Percentiles rank a stretch among this genome's conserved stretches.
phyloP scores from a whole-genome alignment of 2,113 vertebrate species.

The Erythrocercus mccallii region DNA sequence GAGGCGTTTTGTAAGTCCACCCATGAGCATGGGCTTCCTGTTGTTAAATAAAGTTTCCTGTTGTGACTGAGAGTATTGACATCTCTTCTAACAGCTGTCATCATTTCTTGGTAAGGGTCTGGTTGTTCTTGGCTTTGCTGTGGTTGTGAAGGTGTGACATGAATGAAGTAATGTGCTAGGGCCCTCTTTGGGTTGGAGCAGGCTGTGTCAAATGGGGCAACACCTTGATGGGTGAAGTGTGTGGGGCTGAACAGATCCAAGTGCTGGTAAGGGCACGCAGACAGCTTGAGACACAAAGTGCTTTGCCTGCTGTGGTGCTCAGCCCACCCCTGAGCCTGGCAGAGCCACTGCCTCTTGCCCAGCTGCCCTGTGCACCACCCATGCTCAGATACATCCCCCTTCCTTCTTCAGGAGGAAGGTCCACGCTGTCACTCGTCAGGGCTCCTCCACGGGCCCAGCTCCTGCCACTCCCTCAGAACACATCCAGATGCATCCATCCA shows the following conservation, averaged over 20 bases:
- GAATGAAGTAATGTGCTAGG: not conserved
- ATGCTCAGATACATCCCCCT: not conserved
- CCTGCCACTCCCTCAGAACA: not conserved
- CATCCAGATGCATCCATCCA: not conserved
- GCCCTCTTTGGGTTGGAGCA: not conserved
- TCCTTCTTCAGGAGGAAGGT: not conserved
- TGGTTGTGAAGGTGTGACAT: not conserved
- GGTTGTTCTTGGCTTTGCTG: not conserved
- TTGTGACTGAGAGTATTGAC: not conserved
- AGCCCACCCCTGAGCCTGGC: not conserved
- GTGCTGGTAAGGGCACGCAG: not conserved
- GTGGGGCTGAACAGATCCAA: not conserved
- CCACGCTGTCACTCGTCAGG: not conserved
- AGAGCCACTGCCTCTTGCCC: not conserved
- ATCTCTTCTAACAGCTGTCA: not conserved
- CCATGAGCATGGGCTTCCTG: conserved; percentile 39
- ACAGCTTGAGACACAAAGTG: not conserved
- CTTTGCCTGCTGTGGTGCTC: not conserved
- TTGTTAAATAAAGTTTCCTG: conserved; percentile 60
- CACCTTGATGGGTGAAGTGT: not conserved
- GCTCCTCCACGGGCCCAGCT: not conserved
- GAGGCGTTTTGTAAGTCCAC: conserved; percentile 38
- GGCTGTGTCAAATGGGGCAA: not conserved
- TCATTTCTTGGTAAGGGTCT: not conserved
- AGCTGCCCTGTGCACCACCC: not conserved